Evolutionary conservation across 2,797 vertebrate species (phyloP).

Genomic region (Clarias platycephalus): DNA sequence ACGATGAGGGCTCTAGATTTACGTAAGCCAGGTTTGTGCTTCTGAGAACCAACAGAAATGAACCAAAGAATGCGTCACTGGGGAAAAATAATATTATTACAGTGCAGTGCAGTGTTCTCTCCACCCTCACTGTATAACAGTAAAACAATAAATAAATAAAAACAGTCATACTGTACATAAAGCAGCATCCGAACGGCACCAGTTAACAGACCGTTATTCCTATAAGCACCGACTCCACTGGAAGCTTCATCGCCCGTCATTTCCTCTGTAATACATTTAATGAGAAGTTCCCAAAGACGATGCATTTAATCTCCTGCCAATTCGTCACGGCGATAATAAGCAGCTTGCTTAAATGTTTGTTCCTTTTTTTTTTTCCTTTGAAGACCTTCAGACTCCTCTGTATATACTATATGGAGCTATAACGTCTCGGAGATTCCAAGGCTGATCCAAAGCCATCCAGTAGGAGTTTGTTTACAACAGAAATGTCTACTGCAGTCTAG

Average conservation of each 20-base stretch:
- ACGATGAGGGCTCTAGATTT: neutral
- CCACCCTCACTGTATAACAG: too few species aligned
- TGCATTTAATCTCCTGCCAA: neutral
- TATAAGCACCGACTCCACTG: neutral
- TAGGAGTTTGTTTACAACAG: neutral
- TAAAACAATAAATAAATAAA: too few species aligned
- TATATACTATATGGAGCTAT: neutral
- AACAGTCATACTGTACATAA: neutral
- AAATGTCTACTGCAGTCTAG: slow-evolving; percentile 4
- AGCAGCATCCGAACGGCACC: neutral
- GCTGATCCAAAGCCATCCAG: neutral
- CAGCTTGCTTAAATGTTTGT: neutral
- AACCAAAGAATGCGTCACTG: too few species aligned
- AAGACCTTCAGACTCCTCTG: neutral
- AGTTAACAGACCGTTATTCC: neutral
- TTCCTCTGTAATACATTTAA: neutral
- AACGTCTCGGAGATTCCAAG: neutral
- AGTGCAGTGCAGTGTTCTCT: too few species aligned
- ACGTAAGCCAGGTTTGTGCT: neutral
- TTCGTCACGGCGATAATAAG: neutral
- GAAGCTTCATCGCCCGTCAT: neutral
- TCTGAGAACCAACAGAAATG: neutral
- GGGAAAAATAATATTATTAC: too few species aligned
- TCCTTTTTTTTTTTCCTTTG: neutral
- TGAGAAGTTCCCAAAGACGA: neutral